Base-by-base conservation (phyloP, 2,113 vertebrate genomes). In the Hippopotamus amphibius region DNA sequence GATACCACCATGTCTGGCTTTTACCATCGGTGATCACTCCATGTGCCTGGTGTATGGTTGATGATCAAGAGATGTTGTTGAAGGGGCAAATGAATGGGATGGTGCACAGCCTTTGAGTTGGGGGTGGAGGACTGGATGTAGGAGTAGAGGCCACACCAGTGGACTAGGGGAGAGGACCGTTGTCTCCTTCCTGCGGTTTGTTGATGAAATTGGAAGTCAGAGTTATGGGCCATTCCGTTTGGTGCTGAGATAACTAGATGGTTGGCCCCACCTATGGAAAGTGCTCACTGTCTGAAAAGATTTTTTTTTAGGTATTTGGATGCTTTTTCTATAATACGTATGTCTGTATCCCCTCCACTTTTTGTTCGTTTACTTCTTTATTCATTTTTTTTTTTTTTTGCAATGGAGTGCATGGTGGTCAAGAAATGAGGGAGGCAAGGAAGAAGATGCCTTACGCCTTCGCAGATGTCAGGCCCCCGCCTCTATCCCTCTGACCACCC, bases 211-310 rank as follows among this genome's bases (percentile, higher is more conserved):
- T 10, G 6, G 93, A 85, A 69, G 19, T 24, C 53, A 37, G 82
- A 30, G 53, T 22, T 14, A 72, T 8, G 41, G 79, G 63, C 24
- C 7, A 3, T n/a, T 33, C 37, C 6, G 1, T n/a, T 9, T 24
- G 84, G 46, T 37, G 30, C 77, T 63, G 53, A 93, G 26, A 63
- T 59, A 50, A 17, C 9, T 68, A 2, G 83, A 11, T 2, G 53
- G n/a, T 41, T 61, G 61, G 43, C 37, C 14, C 55, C 41, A 6
- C 57, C 46, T 48, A 5, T 4, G 6, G 50, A 43, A 63, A 65
- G 28, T 3, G 7, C 37, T 57, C 5, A 2, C 24, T 24, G 21
- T 22, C n/a, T 4, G 0, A 5, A 6, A 0, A 24, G 74, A 2
- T 6, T 22, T 10, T 19, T 41, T 28, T 30, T 13, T 16, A 41